phyloP scores from a whole-genome alignment of 1,140 invertebrate species.

The Conus betulinus region DNA sequence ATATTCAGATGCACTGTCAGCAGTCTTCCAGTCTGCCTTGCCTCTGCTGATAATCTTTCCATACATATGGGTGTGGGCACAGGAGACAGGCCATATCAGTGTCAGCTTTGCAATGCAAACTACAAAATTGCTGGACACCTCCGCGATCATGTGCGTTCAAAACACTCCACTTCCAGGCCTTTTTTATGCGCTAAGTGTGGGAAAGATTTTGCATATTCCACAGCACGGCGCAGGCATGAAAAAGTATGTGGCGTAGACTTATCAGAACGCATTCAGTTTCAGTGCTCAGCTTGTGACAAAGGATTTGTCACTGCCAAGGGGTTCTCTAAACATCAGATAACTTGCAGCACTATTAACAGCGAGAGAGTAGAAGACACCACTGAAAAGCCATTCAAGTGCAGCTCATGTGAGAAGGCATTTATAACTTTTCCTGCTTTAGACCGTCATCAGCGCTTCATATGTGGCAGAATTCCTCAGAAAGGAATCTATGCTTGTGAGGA shows the following conservation, averaged over 20 bases:
- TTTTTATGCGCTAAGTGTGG: background rate
- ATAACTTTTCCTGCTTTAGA: background rate
- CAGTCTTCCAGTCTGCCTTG: background rate
- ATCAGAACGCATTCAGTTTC: slow-evolving; percentile 2
- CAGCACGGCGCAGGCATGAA: slow-evolving; percentile 10
- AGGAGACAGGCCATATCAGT: background rate
- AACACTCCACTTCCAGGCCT: background rate
- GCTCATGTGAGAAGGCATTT: background rate
- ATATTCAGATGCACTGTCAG: background rate
- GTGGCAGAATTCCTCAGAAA: slow-evolving; percentile 11
- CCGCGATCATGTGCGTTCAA: slow-evolving; percentile 7
- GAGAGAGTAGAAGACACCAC: background rate
- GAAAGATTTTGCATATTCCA: slow-evolving; percentile 1
- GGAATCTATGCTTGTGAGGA: slow-evolving; percentile 1
- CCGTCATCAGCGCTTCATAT: slow-evolving; percentile 14
- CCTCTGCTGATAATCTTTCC: background rate
- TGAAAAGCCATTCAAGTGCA: slow-evolving; percentile 9
- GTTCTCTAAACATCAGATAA: background rate
- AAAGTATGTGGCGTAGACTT: background rate
- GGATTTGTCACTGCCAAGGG: slow-evolving; percentile 15
- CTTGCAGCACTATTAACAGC: background rate
- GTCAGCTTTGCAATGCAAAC: background rate
- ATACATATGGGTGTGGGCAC: slow-evolving; percentile 1
- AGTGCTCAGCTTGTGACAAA: background rate
- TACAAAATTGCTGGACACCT: slow-evolving; percentile 13